A percentile compares a stretch with the other conserved stretches of the same genome.
Conservation (phyloP, 2,113 vertebrate genomes). For the Caranx melampygus region DNA sequence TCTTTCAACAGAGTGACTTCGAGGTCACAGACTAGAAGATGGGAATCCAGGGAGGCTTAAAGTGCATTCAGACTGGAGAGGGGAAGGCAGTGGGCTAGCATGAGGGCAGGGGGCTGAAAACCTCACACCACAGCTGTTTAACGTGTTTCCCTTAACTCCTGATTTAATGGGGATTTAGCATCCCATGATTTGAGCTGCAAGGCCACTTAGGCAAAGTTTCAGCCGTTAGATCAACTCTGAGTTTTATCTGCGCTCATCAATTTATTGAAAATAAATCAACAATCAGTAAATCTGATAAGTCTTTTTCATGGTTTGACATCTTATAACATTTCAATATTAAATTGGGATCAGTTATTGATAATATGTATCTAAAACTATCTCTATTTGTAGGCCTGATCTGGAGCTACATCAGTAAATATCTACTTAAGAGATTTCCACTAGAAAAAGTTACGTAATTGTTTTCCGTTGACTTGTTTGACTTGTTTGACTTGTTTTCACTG, state of each 20-base stretch:
- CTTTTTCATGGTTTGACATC: background rate
- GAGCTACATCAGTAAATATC: background rate
- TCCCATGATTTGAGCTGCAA: conserved; percentile 11
- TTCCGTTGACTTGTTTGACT: background rate
- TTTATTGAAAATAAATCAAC: too few relatives aligned
- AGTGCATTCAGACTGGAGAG: background rate
- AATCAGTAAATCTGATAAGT: too few relatives aligned
- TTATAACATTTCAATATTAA: background rate
- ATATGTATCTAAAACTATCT: background rate
- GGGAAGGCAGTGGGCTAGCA: background rate
- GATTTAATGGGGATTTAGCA: conserved; percentile 57
- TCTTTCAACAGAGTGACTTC: conserved; percentile 36
- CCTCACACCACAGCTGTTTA: conserved; percentile 57
- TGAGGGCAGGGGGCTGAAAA: conserved; percentile 18
- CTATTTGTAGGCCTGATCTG: background rate
- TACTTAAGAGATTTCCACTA: background rate
- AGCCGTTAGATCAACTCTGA: background rate
- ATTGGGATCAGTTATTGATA: background rate
- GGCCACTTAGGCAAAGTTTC: background rate
- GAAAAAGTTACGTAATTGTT: background rate
- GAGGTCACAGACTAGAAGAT: conserved; percentile 32
- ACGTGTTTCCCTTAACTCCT: conserved; percentile 47
- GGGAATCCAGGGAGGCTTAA: conserved; percentile 24
- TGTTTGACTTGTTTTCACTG: conserved; percentile 13
- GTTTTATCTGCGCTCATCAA: background rate